A percentile compares a stretch with the other conserved stretches of the same genome.
phyloP scores from a whole-genome alignment of 1,140 invertebrate species.

The Melitaea cinxia region DNA sequence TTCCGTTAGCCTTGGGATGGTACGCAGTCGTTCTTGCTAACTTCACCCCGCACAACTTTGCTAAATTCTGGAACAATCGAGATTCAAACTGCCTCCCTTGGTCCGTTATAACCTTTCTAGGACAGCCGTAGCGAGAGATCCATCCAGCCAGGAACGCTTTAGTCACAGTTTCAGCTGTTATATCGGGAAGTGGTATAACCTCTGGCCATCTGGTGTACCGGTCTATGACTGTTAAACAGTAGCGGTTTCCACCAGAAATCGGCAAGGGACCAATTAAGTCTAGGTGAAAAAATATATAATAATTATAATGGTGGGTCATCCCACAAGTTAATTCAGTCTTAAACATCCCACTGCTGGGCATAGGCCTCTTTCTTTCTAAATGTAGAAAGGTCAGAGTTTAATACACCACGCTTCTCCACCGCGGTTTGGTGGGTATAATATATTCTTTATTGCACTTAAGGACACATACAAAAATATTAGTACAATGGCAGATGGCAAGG shows the following conservation, averaged over 20 bases:
- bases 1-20: background rate
- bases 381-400: no score
- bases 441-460: no score
- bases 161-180: slow-evolving; percentile 24
- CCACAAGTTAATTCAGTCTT: no score
- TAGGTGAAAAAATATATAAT: no score
- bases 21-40: background rate
- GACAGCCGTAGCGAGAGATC: background rate
- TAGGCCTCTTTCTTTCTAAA: no score
- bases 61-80: background rate
- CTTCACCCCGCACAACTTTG: background rate
- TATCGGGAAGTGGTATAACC: slow-evolving; percentile 23
- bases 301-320: no score
- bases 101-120: background rate
- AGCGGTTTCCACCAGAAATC: background rate
- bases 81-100: background rate
- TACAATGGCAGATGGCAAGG: no score
- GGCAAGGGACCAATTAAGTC: slow-evolving; percentile 2
- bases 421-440: no score
- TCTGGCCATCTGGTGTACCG: slow-evolving; percentile 20
- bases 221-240: background rate
- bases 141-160: slow-evolving; percentile 13
- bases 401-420: no score
- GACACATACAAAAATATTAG: no score
- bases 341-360: no score